Base-by-base conservation (phyloP, 2,888 invertebrate species). In the Tridacna gigas region DNA sequence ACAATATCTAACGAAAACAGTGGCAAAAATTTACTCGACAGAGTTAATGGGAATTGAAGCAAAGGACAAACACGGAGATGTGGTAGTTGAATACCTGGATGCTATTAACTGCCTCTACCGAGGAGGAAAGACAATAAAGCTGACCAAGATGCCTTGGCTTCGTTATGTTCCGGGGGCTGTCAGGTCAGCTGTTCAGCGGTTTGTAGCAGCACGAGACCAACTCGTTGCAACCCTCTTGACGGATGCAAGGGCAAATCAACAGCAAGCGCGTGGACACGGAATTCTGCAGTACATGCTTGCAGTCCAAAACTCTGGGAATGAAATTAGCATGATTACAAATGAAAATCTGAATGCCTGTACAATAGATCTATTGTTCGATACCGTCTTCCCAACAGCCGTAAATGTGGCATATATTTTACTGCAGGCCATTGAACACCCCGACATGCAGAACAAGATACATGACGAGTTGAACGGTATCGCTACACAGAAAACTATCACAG, bases 401-500 rank as follows among this genome's bases (percentile, higher is more conserved):
- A 51, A 51, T 26, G 26, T 71, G 13, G 48, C 71, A 26, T 71
- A 26, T 51, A 51, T 51, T 15, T 7, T 71, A 15, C 71, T 71
- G 2, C 71, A 71, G 45, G 71, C 71, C 12, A 12, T 71, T 12
- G 20, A 47, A 71, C 26, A 71, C 20, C 71, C 71, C 1, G 51
- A 71, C 20, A n/a, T 71, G 51, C 71, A 71, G 51, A 13, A 48
- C 18, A 71, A 71, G 47, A 71, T 71, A 22, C 71, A 71, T 51
- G 71, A 48, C 2, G 71, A 71, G 45, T 25, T 71, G 12, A n/a
- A 71, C 45, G 25, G 26, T 25, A 51, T 71, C 26, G 26, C 20
- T 51, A 51, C n/a, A 25, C 11, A 7, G n/a, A 48, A 22, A 51
- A 51, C 22, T 2, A 22, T 26, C 18, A 20, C 71, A 25, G 51